Evolutionary conservation across 2,888 invertebrate genomes (phyloP), one percentile per base, ranked within the genome.

Genomic region (Calliphora vomitoria): DNA sequence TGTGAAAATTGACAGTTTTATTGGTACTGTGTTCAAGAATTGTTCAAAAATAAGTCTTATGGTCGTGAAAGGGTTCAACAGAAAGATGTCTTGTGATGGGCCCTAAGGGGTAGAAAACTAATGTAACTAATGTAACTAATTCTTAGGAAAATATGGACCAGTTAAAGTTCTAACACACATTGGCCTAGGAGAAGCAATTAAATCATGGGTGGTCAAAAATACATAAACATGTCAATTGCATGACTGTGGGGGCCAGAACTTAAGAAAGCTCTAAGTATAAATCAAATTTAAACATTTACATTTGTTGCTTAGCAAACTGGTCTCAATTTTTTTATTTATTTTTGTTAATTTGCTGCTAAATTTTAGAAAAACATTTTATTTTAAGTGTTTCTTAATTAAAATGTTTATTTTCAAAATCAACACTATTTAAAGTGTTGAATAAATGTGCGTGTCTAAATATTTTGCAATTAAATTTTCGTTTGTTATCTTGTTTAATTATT

Each of bases 361-460:
- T 81, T 72, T 13, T 60, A 31, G 18, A 20, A 55, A 18, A 55
- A 18, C 10, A 55, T 25, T n/a, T 58, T 25, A 25, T 58, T 25
- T 41, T 60, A 68, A 66, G 41, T 62, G 50, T 35, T 69, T 79
- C 31, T 79, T 82, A 82, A 86, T 86, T 82, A 79, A 86, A 82
- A 71, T 71, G 82, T 86, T 71, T 64, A 35, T 72, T 60, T 66
- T 55, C 25, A 44, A 83, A 84, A 72, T 81, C 76, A 68, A 78
- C 66, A 53, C 72, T 75, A 80, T 71, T 78, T 83, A 71, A 79
- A 80, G 55, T 66, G 62, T 76, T 83, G 68, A 78, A 82, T 72
- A 71, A 72, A 79, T 75, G 75, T 86, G 83, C 83, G 83, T 87
- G 86, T 87, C 76, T 60, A 84, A 87, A 76, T 72, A 76, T 87